phyloP scores from a whole-genome alignment of 2,888 invertebrate species.

The Didymodactylos carnosus region DNA sequence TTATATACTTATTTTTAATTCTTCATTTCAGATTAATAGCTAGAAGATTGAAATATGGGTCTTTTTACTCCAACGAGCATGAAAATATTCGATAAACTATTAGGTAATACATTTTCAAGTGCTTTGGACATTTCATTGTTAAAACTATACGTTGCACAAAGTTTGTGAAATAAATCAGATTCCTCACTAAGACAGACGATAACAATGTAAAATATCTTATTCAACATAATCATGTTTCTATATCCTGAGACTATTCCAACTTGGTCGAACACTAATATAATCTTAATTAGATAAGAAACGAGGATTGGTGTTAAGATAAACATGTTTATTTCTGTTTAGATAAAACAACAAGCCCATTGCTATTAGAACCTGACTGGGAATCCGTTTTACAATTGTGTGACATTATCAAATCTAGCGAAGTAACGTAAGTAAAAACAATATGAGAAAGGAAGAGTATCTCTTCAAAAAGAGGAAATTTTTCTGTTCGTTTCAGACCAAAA shows the following conservation, averaged over 20 bases:
- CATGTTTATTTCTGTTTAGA: constrained; percentile 41
- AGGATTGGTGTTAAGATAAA: too few relatives aligned
- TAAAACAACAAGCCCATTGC: constrained; percentile 80
- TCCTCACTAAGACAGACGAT: too few relatives aligned
- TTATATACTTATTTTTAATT: not conserved
- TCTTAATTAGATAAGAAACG: too few relatives aligned
- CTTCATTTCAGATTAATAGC: not conserved
- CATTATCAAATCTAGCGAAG: constrained; percentile 80
- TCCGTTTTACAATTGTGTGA: constrained; percentile 82
- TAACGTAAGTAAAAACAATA: constrained; percentile 58
- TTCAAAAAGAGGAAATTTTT: not conserved
- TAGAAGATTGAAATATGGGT: too few relatives aligned
- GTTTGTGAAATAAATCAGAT: too few relatives aligned
- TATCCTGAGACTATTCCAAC: too few relatives aligned
- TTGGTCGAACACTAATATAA: too few relatives aligned
- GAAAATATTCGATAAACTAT: constrained; percentile 10
- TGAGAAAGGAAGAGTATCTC: too few relatives aligned
- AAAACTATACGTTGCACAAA: too few relatives aligned
- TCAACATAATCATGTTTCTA: too few relatives aligned
- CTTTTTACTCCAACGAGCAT: not conserved
- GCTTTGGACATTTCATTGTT: too few relatives aligned
- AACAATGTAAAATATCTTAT: too few relatives aligned
- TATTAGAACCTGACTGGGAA: constrained; percentile 89
- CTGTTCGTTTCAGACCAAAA: constrained; percentile 37
- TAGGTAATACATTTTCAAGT: not conserved